Base-by-base conservation (phyloP, 2,113 vertebrate genomes). In the Brevimyrus niger region DNA sequence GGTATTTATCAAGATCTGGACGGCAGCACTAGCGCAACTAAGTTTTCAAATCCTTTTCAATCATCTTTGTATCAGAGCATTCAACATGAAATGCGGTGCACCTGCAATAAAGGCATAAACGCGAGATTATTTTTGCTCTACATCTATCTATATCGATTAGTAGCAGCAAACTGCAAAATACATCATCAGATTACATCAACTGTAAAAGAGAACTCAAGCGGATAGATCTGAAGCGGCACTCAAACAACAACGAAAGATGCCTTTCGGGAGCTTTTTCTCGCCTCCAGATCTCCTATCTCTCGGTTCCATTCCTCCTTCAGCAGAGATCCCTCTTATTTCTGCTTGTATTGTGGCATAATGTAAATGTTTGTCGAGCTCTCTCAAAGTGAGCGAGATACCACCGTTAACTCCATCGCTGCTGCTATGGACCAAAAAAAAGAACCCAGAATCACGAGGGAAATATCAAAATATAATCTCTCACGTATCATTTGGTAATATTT, bases 371-470 rank as follows among this genome's bases (percentile, higher is more conserved):
- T 27, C 38, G 15, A 46, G 35, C 35, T 38, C 86, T 21, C 53
- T 44, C 86, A 42, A 44, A 76, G 86, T 31, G 23, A 76, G 44
- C 46, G 84, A 65, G 55, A 1, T 4, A 23, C 80, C 55, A 3
- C 15, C 2, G 0, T 92, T 93, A 82, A 90, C 89, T 23, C 92
- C 89, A 86, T 91, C 89, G 50, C 90, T 88, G 90, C 91, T 87
- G 9, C 87, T 35, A 38, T 44, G 46, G n/a, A 55, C 48, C 44
- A 65, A 46, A 47, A 73, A 61, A 42, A 38, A n/a, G n/a, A 21
- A 53, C 42, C 6, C 9, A 42, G 80, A 23, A 47, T 46, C 31
- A 35, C 23, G 2, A 47, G 7, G 21, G 13, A n/a, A 42, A 83
- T 83, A 38, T 65, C n/a, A 65, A n/a, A n/a, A 65, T 27, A 65